Conservation (phyloP, 2,888 invertebrate species). For the Deilephila porcellus region DNA sequence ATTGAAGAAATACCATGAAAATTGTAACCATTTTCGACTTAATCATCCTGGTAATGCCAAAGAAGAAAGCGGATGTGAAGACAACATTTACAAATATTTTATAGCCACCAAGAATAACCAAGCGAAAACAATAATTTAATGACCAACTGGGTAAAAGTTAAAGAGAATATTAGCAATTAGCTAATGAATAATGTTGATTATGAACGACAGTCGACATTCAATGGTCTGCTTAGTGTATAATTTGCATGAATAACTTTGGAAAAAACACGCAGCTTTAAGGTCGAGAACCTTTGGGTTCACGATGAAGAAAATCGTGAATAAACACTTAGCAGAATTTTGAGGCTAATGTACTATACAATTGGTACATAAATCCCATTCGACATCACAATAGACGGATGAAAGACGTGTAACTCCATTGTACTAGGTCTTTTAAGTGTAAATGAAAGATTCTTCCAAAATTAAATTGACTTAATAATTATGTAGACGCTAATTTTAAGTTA, state of each 20-base stretch:
- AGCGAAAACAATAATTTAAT: background rate
- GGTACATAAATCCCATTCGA: too few species aligned
- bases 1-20: too few species aligned
- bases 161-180: conserved; percentile 1
- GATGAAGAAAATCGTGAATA: background rate
- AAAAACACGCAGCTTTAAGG: background rate
- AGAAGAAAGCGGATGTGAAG: too few species aligned
- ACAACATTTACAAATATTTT: background rate
- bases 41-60: too few species aligned
- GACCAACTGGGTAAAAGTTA: background rate
- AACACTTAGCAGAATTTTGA: background rate
- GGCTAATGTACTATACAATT: too few species aligned
- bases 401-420: too few species aligned
- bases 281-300: background rate
- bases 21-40: too few species aligned
- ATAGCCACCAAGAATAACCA: background rate
- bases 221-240: background rate
- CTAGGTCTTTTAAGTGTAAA: too few species aligned
- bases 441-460: too few species aligned
- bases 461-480: too few species aligned
- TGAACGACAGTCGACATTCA: background rate
- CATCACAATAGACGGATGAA: too few species aligned
- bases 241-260: background rate
- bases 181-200: background rate
- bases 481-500: too few species aligned